Conservation (phyloP, 2,113 vertebrate genomes). For the Odobenus rosmarus region DNA sequence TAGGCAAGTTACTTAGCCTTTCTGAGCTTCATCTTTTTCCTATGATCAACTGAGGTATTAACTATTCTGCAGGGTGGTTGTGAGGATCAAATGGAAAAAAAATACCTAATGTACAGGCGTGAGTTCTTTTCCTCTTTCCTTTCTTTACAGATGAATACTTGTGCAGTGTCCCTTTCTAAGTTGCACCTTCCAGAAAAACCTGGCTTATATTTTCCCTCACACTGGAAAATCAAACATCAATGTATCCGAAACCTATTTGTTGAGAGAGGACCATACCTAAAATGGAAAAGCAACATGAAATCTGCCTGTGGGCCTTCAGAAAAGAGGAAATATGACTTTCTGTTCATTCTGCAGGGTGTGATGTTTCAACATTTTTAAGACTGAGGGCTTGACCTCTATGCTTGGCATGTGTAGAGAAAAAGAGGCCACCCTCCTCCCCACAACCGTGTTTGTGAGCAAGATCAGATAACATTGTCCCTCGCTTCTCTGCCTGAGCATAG, state of each 20-base stretch:
- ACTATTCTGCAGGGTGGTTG: background rate
- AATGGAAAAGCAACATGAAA: background rate
- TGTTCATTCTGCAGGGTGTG: background rate
- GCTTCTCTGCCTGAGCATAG: background rate
- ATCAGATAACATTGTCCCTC: background rate
- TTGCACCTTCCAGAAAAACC: constrained; percentile 11
- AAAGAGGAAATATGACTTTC: background rate
- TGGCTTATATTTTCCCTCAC: background rate
- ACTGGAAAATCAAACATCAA: background rate
- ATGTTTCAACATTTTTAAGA: background rate
- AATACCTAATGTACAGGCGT: background rate
- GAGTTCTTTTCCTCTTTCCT: background rate
- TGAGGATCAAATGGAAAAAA: background rate
- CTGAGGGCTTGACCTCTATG: background rate
- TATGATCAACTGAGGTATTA: background rate
- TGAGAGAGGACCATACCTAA: background rate
- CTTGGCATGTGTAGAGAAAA: background rate
- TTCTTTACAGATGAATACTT: background rate
- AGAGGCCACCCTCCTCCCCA: background rate
- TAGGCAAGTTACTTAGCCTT: background rate
- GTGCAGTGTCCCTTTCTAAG: background rate
- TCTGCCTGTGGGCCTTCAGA: background rate
- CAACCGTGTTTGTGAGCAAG: background rate
- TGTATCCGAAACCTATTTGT: background rate
- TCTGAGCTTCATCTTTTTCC: background rate